Conservation (phyloP, 2,113 vertebrate species). For the Oreochromis spilurus region DNA sequence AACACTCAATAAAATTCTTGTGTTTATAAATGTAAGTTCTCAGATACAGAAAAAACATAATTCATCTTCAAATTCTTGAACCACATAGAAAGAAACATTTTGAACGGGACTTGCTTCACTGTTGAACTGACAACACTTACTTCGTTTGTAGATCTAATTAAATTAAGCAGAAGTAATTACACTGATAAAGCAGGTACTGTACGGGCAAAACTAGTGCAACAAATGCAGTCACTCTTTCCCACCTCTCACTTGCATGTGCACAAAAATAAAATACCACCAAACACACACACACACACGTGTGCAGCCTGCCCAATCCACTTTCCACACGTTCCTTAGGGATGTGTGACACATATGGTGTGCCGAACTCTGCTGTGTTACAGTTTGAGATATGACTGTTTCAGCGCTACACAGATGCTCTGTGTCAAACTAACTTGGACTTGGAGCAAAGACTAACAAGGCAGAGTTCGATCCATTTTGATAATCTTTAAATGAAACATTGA, state of each 20-base stretch:
- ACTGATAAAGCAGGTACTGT: background rate
- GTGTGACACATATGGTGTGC: conserved; percentile 7
- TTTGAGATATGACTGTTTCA: background rate
- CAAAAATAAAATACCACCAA: background rate
- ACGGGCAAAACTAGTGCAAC: background rate
- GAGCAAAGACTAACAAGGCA: background rate
- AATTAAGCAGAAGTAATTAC: background rate
- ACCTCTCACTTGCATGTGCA: background rate
- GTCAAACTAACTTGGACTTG: background rate
- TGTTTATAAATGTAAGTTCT: background rate
- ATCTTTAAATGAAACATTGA: background rate
- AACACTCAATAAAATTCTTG: background rate
- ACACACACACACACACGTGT: background rate
- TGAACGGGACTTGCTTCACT: background rate
- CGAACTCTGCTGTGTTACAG: background rate
- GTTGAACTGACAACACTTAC: background rate
- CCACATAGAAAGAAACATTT: background rate
- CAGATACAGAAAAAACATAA: background rate
- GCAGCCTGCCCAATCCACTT: background rate
- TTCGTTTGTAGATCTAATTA: background rate
- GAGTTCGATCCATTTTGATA: background rate
- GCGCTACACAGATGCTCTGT: background rate
- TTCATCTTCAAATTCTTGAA: background rate
- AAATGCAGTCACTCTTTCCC: background rate
- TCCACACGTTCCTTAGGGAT: background rate